A percentile compares a stretch with the other conserved stretches of the same genome.
Conservation (phyloP, 2,888 invertebrate species). For the Prosopocoilus inquinatus region DNA sequence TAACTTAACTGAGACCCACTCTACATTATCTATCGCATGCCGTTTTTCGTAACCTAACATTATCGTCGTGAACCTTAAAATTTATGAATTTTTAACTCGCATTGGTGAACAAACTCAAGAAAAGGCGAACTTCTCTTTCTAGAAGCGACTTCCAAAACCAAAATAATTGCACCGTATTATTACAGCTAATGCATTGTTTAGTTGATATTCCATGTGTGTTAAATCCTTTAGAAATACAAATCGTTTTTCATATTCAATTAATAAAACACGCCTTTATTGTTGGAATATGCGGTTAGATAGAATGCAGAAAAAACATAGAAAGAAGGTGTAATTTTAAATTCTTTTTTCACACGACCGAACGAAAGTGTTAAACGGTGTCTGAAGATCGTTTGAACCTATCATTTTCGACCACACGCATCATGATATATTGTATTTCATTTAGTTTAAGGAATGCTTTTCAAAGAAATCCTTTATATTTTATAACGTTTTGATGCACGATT, state of each 20-base stretch:
- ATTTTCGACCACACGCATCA: conserved; percentile 28
- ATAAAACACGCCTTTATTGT: not conserved
- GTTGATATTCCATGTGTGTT: not conserved
- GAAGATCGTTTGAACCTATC: conserved; percentile 23
- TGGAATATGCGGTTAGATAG: conserved; percentile 12
- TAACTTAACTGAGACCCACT: conserved; percentile 21
- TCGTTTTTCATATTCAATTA: not conserved
- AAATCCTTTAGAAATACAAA: conserved; percentile 2
- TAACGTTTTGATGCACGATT: too few species aligned
- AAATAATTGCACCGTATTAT: conserved; percentile 15
- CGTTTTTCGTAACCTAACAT: conserved; percentile 23
- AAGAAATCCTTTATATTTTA: too few species aligned
- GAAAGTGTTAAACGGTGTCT: too few species aligned
- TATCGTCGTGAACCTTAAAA: conserved; percentile 19
- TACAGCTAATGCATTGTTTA: not conserved
- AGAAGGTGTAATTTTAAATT: not conserved
- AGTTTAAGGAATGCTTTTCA: too few species aligned
- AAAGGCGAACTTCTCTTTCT: conserved; percentile 19
- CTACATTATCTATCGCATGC: conserved; percentile 24
- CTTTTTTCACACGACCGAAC: conserved; percentile 14
- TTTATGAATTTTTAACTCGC: conserved; percentile 22
- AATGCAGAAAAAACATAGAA: too few species aligned
- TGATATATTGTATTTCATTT: not conserved
- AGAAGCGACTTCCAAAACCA: conserved; percentile 11
- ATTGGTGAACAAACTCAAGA: conserved; percentile 14